phyloP scores from a whole-genome alignment of 1,140 invertebrate genomes.

The Papilio polytes region DNA sequence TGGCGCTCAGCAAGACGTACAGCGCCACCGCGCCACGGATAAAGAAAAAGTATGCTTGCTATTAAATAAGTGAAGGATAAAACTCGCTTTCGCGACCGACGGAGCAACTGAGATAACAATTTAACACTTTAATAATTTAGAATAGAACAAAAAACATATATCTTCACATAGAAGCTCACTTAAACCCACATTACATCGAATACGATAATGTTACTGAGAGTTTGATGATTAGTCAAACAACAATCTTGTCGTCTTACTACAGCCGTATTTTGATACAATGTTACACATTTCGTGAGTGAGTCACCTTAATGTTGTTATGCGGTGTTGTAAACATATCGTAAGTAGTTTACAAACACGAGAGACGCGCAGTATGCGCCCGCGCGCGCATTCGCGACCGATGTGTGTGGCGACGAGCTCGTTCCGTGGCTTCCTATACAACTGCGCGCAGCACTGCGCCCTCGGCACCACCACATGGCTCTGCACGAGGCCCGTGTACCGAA shows the following conservation, averaged over 20 bases:
- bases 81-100: background rate
- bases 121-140: background rate
- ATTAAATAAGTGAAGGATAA: background rate
- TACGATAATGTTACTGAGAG: too few species aligned
- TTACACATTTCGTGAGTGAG: background rate
- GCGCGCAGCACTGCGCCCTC: slow-evolving; percentile 13
- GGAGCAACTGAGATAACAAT: background rate
- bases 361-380: background rate
- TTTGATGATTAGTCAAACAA: slow-evolving; percentile 6
- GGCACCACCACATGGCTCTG: slow-evolving; percentile 4
- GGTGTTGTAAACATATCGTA: background rate
- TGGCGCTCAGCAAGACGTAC: slow-evolving; percentile 83
- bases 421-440: slow-evolving; percentile 3
- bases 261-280: background rate
- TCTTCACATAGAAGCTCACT: too few species aligned
- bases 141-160: background rate
- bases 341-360: slow-evolving; percentile 20
- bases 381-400: slow-evolving; percentile 6
- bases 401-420: background rate
- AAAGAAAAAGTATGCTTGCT: slow-evolving; percentile 89
- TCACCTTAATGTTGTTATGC: slow-evolving; percentile 6
- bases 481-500: background rate
- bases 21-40: slow-evolving; percentile 91
- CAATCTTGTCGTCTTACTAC: background rate
- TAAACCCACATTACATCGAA: too few species aligned